Conservation (phyloP, 2,113 vertebrate genomes). For the Craseonycteris thonglongyai region DNA sequence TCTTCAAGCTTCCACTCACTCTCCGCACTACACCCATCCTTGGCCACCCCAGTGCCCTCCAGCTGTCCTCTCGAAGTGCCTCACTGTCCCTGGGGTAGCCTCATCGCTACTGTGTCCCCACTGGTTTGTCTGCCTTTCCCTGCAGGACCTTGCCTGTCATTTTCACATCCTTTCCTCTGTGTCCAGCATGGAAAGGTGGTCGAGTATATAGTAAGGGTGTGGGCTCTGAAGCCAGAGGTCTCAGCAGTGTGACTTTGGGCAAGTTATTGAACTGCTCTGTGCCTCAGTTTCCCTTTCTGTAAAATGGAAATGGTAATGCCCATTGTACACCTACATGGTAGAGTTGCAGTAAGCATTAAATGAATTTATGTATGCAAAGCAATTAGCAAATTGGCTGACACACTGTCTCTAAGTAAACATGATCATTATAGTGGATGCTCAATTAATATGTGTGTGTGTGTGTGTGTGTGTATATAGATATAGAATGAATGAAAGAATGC, state of each 20-base stretch:
- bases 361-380: neutral
- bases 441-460: no score
- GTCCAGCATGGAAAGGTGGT: neutral
- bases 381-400: neutral
- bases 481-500: neutral
- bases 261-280: neutral
- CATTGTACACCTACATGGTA: neutral
- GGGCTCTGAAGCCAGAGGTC: neutral
- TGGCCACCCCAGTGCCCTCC: neutral
- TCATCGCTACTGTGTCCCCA: neutral
- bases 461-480: no score
- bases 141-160: neutral
- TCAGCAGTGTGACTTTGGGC: neutral
- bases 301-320: neutral
- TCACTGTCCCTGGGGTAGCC: neutral
- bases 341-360: no score
- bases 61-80: neutral
- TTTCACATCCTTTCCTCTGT: neutral
- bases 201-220: neutral
- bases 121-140: neutral
- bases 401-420: accelerated
- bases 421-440: neutral
- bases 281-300: neutral
- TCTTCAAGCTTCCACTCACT: neutral
- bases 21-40: accelerated